phyloP scores from a whole-genome alignment of 2,113 vertebrate species.

The Chunga burmeisteri region DNA sequence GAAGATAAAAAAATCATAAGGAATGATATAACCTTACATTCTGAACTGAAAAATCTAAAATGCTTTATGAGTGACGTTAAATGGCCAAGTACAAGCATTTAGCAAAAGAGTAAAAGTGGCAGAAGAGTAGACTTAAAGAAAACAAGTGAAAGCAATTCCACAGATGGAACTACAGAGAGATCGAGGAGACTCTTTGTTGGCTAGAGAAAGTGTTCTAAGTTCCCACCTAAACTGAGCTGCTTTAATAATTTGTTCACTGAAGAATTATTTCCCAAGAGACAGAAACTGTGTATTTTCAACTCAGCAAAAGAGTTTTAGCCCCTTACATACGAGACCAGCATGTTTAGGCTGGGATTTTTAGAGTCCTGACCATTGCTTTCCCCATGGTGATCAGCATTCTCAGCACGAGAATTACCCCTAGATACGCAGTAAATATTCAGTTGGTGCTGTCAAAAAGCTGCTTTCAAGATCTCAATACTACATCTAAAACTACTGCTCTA shows the following conservation, averaged over 20 bases:
- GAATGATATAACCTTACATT: not conserved
- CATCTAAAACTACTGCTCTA: not conserved
- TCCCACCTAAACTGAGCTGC: not conserved
- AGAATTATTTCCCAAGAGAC: not conserved
- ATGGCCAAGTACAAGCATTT: not conserved
- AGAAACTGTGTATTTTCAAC: not conserved
- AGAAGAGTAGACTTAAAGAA: not conserved
- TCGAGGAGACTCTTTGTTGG: not conserved
- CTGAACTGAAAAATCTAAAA: not conserved
- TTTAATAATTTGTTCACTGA: not conserved
- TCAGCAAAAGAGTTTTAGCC: not conserved
- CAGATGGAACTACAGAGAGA: not conserved
- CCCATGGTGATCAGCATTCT: not conserved
- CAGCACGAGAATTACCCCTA: not conserved
- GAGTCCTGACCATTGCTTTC: rapidly evolving
- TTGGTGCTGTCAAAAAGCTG: not conserved
- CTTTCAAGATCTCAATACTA: not conserved
- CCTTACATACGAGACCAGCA: not conserved
- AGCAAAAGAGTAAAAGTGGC: not conserved
- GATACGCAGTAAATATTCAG: not conserved
- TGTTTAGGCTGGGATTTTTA: not conserved
- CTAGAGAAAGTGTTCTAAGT: not conserved
- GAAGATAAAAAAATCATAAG: not conserved
- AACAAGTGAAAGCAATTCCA: not conserved
- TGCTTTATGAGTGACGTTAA: not conserved